Evolutionary conservation across 2,888 invertebrate genomes (phyloP), one percentile per base, ranked within the genome.

Genomic region (Drosophila tanythrix): DNA sequence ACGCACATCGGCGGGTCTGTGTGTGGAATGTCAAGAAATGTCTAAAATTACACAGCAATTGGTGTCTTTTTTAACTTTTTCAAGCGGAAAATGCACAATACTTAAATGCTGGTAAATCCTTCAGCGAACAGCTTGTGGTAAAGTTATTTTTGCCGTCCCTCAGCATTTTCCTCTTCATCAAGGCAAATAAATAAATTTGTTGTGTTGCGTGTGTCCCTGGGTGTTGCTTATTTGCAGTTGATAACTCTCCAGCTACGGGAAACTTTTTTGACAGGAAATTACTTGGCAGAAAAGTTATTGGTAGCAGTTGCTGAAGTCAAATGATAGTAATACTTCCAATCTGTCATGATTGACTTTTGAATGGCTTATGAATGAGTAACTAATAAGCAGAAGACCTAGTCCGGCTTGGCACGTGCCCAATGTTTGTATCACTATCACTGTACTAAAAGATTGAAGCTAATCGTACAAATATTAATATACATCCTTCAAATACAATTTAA

Each of bases 21-120:
- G 53, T 50, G 36, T 59, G 64, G 36, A 31, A 61, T 74, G 79
- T 66, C 76, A 57, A 67, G 60, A 62, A 62, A 78, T 72, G 73
- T 83, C 79, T 83, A 74, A 85, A 86, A 83, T 85, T 85, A 74
- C 88, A 70, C 69, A 85, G 70, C 73, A 85, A 85, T 85, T 84
- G 81, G 86, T 88, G 83, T 85, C 67, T 78, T 80, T 77, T 63
- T 81, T 75, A 73, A 80, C 67, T 70, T 73, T 58, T 63, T 55
- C 58, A 59, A 63, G 74, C 73, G 70, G 63, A 85, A 83, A 82
- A 74, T 74, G 66, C 70, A 51, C 35, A 52, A 60, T 67, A 65
- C 70, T 76, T 66, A 74, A 76, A 66, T 38, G 62, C 51, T 61
- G 61, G 13, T 43, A 53, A 64, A 59, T 18, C 63, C 33, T 63